Conservation (phyloP, 2,888 invertebrate species). For the Tiphia femorata region DNA sequence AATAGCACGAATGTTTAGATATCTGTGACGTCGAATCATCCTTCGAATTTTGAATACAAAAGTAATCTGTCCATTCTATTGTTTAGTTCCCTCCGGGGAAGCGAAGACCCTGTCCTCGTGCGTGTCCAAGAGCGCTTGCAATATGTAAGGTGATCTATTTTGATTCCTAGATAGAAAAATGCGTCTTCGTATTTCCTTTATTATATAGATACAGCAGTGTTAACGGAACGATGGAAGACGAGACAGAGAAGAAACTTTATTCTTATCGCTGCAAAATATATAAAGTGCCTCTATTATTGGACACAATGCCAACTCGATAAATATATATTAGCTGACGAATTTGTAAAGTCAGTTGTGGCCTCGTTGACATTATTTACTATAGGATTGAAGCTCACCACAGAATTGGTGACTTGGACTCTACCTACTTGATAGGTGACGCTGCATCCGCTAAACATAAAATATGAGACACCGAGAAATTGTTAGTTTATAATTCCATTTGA, state of each 20-base stretch:
- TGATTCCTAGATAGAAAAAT: not conserved
- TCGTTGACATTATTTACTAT: constrained; percentile 21
- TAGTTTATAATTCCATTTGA: too few relatives aligned
- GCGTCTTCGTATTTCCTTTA: too few relatives aligned
- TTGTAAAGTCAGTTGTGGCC: constrained; percentile 5
- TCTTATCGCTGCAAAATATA: not conserved
- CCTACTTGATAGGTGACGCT: too few relatives aligned
- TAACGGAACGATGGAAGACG: not conserved
- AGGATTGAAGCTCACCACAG: not conserved
- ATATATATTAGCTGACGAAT: constrained; percentile 2
- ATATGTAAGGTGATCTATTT: constrained; percentile 5
- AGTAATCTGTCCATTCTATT: too few relatives aligned
- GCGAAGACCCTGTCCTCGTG: too few relatives aligned
- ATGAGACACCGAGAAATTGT: too few relatives aligned
- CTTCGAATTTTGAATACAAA: too few relatives aligned
- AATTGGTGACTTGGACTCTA: constrained; percentile 7
- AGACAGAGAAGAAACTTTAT: constrained; percentile 7
- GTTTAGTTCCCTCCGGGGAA: too few relatives aligned
- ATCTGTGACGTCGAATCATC: too few relatives aligned
- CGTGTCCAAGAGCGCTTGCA: not conserved
- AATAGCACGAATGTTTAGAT: too few relatives aligned
- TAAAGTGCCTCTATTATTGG: not conserved
- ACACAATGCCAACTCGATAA: not conserved
- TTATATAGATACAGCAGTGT: too few relatives aligned
- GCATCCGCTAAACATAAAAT: too few relatives aligned